phyloP scores from a whole-genome alignment of 1,140 invertebrate genomes.

The Chionoecetes opilio region DNA sequence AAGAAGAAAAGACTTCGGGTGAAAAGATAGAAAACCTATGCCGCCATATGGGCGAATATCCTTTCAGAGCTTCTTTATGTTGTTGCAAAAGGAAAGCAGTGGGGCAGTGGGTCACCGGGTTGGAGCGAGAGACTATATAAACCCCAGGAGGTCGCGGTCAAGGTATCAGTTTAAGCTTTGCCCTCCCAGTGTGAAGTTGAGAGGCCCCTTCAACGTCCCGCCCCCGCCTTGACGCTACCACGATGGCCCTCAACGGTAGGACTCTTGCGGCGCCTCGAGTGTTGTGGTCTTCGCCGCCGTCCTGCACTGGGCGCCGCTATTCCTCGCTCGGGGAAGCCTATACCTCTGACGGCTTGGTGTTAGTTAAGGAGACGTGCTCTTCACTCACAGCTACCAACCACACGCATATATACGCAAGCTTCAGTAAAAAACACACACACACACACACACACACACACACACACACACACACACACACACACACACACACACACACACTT shows the following conservation, averaged over 20 bases:
- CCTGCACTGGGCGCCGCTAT: too few relatives aligned
- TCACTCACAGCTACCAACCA: too few relatives aligned
- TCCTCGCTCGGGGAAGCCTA: too few relatives aligned
- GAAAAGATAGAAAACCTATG: background rate
- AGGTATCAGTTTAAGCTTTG: background rate
- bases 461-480: too few relatives aligned
- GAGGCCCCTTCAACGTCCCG: background rate
- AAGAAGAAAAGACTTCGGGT: background rate
- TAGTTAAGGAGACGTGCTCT: too few relatives aligned
- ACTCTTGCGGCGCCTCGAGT: background rate
- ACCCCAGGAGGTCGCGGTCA: background rate
- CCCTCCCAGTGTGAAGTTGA: background rate
- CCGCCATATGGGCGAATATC: background rate
- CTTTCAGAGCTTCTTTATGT: background rate
- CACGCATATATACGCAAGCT: too few relatives aligned
- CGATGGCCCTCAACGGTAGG: slow-evolving; percentile 14
- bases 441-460: too few relatives aligned
- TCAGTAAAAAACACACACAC: too few relatives aligned
- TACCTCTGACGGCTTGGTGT: too few relatives aligned
- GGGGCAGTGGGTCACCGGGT: slow-evolving; percentile 22
- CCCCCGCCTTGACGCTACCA: background rate
- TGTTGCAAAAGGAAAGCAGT: background rate
- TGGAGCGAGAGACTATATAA: background rate
- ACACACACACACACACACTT: too few relatives aligned
- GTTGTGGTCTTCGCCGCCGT: too few relatives aligned